Percentiles rank a stretch among this genome's conserved stretches.
Evolutionary conservation across 2,113 vertebrate species (phyloP).

Genomic region (Dasyprocta punctata): DNA sequence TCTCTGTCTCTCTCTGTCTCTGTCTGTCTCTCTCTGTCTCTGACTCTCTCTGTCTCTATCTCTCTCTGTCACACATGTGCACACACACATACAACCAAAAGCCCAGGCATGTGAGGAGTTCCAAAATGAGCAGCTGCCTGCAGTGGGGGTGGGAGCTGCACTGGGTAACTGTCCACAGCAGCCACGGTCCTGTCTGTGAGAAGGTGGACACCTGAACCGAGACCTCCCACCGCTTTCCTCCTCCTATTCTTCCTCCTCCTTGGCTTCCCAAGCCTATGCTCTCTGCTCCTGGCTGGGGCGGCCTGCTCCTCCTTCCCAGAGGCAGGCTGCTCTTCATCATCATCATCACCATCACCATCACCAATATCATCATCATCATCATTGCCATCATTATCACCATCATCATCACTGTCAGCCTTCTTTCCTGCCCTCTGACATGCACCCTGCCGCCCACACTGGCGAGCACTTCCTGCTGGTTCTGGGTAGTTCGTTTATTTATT

Average conservation of each 20-base stretch:
- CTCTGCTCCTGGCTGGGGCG: background rate
- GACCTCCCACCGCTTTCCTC: no score
- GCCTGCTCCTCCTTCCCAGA: background rate
- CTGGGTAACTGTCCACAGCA: background rate
- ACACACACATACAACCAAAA: constrained; percentile 47
- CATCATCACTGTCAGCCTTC: no score
- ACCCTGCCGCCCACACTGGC: constrained; percentile 24
- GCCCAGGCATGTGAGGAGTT: constrained; percentile 75
- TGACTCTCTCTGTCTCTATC: background rate
- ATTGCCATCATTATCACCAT: no score
- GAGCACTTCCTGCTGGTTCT: background rate
- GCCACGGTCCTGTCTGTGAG: background rate
- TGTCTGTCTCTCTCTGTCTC: no score
- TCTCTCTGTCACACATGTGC: background rate
- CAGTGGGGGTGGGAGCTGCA: background rate
- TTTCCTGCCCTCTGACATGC: no score
- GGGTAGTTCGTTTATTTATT: background rate
- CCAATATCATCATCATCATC: no score
- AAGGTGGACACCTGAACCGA: background rate
- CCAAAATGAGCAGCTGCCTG: constrained; percentile 50
- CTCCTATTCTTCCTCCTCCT: background rate
- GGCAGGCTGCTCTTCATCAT: no score
- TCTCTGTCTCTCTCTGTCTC: no score
- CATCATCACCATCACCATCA: no score
- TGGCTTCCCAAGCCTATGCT: background rate